These are phyloP conservation scores for Arbacia lixula DNA, from an alignment of 53 echinoderm and acorn worm genomes.

Conservation along the genomic window DNA sequence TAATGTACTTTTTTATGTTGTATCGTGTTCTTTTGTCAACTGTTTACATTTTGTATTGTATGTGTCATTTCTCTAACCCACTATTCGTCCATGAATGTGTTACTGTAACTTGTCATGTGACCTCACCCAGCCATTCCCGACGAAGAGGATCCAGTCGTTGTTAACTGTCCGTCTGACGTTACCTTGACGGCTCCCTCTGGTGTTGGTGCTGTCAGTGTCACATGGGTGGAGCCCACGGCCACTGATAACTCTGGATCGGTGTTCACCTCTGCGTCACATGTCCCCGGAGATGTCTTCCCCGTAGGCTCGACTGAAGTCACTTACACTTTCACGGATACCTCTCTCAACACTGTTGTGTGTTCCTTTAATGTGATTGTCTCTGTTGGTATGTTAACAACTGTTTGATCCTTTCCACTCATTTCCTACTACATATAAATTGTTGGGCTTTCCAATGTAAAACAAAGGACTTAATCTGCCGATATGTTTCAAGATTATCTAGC, in stretches of 20 bases:
- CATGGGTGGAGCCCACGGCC: constrained; percentile 53
- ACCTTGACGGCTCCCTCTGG: constrained; percentile 23
- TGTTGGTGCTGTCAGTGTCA: not conserved
- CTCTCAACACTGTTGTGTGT: constrained; percentile 48
- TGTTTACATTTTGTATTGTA: not conserved
- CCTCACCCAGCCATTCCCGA: constrained; percentile 35
- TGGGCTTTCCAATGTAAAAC: no score
- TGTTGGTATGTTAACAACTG: constrained; percentile 23
- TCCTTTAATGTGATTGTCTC: constrained; percentile 27
- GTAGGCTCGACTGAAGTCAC: constrained; percentile 19
- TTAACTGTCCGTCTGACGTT: constrained; percentile 42
- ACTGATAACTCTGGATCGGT: constrained; percentile 47
- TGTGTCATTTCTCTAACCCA: not conserved
- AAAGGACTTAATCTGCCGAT: no score
- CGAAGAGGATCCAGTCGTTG: constrained; percentile 26
- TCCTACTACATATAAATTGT: no score
- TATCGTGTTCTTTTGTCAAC: no score
- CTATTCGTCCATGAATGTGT: not conserved
- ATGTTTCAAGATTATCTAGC: no score
- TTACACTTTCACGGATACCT: constrained; percentile 48
- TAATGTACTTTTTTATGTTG: no score
- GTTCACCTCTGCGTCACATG: not conserved
- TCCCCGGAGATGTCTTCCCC: constrained; percentile 50
- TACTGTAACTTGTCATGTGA: not conserved
- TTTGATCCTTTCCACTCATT: not conserved